These are phyloP conservation scores for Brachionus rubens DNA, from an alignment of 1,140 invertebrate species.

Conservation along the genomic window DNA sequence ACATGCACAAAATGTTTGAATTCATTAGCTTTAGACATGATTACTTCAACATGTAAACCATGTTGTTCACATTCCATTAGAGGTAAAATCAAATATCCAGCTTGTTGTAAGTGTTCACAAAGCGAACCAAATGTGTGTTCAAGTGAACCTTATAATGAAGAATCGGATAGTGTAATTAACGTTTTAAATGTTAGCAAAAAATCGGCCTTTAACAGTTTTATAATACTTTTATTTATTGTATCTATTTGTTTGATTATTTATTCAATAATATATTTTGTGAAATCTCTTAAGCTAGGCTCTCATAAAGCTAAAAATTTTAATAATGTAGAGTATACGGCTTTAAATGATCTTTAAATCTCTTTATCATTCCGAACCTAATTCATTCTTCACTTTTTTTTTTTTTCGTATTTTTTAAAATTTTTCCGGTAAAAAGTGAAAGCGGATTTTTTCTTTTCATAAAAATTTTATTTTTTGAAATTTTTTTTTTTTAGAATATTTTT, in stretches of 20 bases:
- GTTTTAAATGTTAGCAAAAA: neutral
- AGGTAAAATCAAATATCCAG: neutral
- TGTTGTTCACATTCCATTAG: neutral
- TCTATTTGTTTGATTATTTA: neutral
- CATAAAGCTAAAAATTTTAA: neutral
- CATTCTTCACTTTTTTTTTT: too few species aligned
- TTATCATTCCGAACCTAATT: neutral
- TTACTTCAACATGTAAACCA: neutral
- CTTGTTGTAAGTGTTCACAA: constrained; percentile 14
- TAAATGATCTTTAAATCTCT: neutral
- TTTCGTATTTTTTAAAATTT: too few species aligned
- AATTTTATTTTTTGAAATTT: too few species aligned
- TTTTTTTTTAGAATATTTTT: too few species aligned
- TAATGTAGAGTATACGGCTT: constrained; percentile 16
- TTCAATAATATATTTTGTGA: constrained; percentile 24
- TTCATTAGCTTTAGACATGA: constrained; percentile 4
- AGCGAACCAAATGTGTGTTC: neutral
- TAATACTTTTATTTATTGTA: constrained; percentile 9
- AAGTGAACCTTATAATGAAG: neutral
- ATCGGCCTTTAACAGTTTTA: neutral
- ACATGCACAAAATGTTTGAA: constrained; percentile 33
- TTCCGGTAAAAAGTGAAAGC: too few species aligned
- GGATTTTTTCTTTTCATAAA: too few species aligned
- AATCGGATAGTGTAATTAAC: too few species aligned
- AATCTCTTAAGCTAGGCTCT: neutral